phyloP scores from a whole-genome alignment of 2,888 invertebrate genomes.

The Pachydiplax longipennis region DNA sequence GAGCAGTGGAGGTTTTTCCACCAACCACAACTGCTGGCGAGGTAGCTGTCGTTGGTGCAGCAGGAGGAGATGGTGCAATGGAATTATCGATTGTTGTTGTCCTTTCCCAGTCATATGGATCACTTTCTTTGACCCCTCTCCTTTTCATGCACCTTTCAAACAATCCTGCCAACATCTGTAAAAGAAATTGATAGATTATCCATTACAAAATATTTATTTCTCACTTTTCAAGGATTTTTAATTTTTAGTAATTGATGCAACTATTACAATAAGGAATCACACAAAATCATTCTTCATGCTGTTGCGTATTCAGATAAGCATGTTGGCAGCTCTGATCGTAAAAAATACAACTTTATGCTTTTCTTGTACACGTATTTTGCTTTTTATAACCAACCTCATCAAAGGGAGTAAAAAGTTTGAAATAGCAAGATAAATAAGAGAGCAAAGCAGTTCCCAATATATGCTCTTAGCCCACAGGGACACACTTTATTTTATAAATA shows the following conservation, averaged over 20 bases:
- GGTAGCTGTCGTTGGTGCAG: conserved; percentile 50
- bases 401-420: too few species aligned
- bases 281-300: not conserved
- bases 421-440: too few species aligned
- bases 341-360: too few species aligned
- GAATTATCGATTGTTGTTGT: conserved; percentile 54
- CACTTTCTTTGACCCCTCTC: conserved; percentile 85
- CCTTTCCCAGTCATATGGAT: conserved; percentile 96
- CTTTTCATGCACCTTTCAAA: conserved; percentile 94
- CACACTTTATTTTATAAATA: too few species aligned
- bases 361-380: too few species aligned
- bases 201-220: not conserved
- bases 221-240: not conserved
- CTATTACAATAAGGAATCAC: too few species aligned
- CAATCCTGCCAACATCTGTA: conserved; percentile 79
- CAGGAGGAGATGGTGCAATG: conserved; percentile 39
- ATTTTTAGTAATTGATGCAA: not conserved
- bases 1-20: conserved; percentile 55
- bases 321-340: too few species aligned
- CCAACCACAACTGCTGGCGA: conserved; percentile 54
- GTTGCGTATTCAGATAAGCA: too few species aligned
- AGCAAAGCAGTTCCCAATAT: too few species aligned
- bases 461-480: too few species aligned
- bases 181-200: conserved; percentile 45
- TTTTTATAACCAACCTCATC: too few species aligned